Conservation (phyloP, 2,888 invertebrate species). For the Mantis religiosa region DNA sequence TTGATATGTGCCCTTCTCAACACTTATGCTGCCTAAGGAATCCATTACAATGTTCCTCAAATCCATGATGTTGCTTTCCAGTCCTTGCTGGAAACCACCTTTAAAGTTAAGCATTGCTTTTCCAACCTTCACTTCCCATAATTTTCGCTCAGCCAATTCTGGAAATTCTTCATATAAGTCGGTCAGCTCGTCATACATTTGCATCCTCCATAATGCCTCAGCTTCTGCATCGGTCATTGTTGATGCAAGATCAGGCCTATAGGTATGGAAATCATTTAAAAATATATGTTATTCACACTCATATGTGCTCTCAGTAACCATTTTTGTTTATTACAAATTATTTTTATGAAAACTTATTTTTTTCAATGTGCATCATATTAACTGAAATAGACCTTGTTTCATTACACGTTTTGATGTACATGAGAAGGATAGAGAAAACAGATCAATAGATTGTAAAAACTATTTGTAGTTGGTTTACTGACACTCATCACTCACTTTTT, state of each 20-base stretch:
- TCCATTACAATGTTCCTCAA: conserved; percentile 52
- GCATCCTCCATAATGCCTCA: conserved; percentile 85
- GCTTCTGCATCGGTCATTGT: conserved; percentile 65
- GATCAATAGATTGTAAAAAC: too few species aligned
- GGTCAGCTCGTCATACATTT: conserved; percentile 76
- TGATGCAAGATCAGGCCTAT: conserved; percentile 45
- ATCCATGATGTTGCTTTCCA: conserved; percentile 39
- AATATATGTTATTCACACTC: too few species aligned
- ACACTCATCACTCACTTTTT: too few species aligned
- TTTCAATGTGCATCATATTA: too few species aligned
- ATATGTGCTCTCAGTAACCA: too few species aligned
- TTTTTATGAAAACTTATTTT: too few species aligned
- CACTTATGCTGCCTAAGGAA: conserved; percentile 63
- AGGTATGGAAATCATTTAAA: background rate
- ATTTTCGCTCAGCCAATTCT: conserved; percentile 40
- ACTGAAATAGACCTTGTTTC: too few species aligned
- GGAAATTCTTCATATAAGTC: conserved; percentile 51
- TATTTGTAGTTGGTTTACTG: too few species aligned
- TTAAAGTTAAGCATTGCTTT: conserved; percentile 59
- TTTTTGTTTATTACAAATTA: too few species aligned
- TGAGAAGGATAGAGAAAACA: too few species aligned
- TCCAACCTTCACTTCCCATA: conserved; percentile 74
- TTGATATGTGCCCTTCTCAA: conserved; percentile 71
- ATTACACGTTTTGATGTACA: too few species aligned
- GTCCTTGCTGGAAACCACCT: conserved; percentile 31